phyloP scores from a whole-genome alignment of 2,797 vertebrate genomes.

The Catostomus latipinnis region DNA sequence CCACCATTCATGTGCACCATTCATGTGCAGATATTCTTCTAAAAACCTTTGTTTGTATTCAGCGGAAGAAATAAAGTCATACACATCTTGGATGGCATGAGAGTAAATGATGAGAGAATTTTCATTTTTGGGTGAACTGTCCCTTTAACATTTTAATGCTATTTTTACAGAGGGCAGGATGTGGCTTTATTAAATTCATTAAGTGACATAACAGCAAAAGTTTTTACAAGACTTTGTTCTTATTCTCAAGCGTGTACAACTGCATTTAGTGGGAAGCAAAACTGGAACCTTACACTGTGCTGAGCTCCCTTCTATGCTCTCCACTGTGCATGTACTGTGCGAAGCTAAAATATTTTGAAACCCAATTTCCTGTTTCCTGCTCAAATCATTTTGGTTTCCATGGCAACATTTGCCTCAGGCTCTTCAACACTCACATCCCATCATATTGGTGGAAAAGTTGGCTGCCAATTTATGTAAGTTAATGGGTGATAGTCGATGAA shows the following conservation, averaged over 20 bases:
- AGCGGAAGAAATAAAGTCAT: too few species aligned
- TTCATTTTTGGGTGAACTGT: too few species aligned
- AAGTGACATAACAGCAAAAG: neutral
- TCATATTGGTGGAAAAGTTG: constrained; percentile 39
- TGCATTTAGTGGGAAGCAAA: too few species aligned
- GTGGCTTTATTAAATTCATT: neutral
- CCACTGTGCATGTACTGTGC: constrained; percentile 9
- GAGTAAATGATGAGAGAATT: too few species aligned
- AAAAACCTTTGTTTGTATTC: too few species aligned
- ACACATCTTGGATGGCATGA: too few species aligned
- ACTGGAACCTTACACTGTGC: too few species aligned
- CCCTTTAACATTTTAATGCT: too few species aligned
- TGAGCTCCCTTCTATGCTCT: neutral
- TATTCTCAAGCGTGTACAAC: neutral
- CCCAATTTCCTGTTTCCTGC: constrained; percentile 60
- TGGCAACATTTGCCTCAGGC: constrained; percentile 19
- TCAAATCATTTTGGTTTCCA: constrained; percentile 39
- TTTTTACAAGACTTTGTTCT: neutral
- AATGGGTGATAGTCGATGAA: constrained; percentile 44
- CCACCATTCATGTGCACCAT: too few species aligned
- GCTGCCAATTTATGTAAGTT: constrained; percentile 60
- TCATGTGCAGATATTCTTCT: too few species aligned
- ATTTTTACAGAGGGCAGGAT: too few species aligned
- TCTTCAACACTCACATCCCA: constrained; percentile 37
- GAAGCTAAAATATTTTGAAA: constrained; percentile 50